phyloP scores from a whole-genome alignment of 2,888 invertebrate species.

The Dasypolia templi region DNA sequence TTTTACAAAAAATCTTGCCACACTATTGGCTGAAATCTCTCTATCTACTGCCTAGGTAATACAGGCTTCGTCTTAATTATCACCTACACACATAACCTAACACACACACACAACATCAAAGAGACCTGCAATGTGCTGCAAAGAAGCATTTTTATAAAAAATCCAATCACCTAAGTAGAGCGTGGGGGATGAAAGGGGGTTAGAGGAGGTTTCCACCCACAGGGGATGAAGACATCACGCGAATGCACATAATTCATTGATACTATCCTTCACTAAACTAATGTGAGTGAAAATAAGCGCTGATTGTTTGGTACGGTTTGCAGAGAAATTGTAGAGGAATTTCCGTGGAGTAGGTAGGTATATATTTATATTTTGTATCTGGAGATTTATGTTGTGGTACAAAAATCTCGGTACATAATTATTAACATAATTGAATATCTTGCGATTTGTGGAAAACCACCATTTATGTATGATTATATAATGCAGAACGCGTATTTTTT shows the following conservation, averaged over 20 bases:
- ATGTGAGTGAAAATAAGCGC: constrained; percentile 89
- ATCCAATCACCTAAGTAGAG: constrained; percentile 87
- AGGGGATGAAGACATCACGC: constrained; percentile 86
- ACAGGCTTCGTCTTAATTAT: constrained; percentile 43
- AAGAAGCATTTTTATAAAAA: constrained; percentile 76
- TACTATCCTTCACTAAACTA: constrained; percentile 87
- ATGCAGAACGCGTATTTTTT: background rate
- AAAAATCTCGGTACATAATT: background rate
- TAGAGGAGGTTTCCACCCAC: constrained; percentile 67
- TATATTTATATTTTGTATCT: constrained; percentile 1
- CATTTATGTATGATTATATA: background rate
- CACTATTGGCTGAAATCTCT: constrained; percentile 49
- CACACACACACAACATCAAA: constrained; percentile 73
- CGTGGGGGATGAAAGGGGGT: constrained; percentile 59
- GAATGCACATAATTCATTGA: constrained; percentile 89
- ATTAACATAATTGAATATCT: too few species aligned
- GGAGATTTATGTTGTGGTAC: background rate
- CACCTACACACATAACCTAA: constrained; percentile 30
- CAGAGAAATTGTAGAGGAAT: constrained; percentile 49
- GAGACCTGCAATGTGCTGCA: constrained; percentile 54
- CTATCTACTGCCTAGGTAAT: constrained; percentile 9
- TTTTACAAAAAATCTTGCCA: constrained; percentile 38
- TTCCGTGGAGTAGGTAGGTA: background rate
- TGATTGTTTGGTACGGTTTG: constrained; percentile 80
- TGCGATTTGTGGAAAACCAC: background rate